A percentile compares a stretch with the other conserved stretches of the same genome.
Evolutionary conservation across 2,797 vertebrate species (phyloP).

Genomic region (Microcaecilia unicolor): DNA sequence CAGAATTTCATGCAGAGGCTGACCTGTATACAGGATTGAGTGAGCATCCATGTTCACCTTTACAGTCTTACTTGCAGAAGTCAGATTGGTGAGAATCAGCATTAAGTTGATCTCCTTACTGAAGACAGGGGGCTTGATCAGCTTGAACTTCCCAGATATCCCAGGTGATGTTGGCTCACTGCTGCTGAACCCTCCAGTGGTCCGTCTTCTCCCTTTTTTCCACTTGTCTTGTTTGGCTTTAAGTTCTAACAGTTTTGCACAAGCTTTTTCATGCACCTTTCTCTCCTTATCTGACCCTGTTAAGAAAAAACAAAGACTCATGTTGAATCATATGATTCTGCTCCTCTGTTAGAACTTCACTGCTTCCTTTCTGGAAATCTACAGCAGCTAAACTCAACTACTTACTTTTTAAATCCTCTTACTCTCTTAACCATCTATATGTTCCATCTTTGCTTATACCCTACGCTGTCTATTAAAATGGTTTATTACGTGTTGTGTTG

Average conservation of each 20-base stretch:
- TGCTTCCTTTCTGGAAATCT: too few species aligned
- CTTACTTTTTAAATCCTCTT: too few species aligned
- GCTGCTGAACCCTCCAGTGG: neutral
- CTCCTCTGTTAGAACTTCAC: too few species aligned
- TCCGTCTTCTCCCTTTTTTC: neutral
- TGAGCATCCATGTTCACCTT: constrained; percentile 49
- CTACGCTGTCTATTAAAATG: too few species aligned
- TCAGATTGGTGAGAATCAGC: constrained; percentile 47
- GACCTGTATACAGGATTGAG: constrained; percentile 58
- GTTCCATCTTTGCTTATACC: too few species aligned
- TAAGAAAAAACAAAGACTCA: neutral
- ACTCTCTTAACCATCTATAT: too few species aligned
- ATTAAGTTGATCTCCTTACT: constrained; percentile 50
- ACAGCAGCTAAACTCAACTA: too few species aligned
- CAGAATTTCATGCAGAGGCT: constrained; percentile 44
- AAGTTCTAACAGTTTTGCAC: constrained; percentile 26
- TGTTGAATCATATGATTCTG: too few species aligned
- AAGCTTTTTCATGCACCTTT: constrained; percentile 42
- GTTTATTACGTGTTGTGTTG: too few species aligned
- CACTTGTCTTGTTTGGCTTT: constrained; percentile 1
- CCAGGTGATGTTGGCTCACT: constrained; percentile 27
- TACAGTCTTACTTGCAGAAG: constrained; percentile 27
- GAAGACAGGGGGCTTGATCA: constrained; percentile 28
- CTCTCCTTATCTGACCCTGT: constrained; percentile 52
- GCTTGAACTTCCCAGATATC: constrained; percentile 49